These are phyloP conservation scores for Parambassis ranga DNA, from an alignment of 2,797 vertebrate genomes.

Conservation along the genomic window DNA sequence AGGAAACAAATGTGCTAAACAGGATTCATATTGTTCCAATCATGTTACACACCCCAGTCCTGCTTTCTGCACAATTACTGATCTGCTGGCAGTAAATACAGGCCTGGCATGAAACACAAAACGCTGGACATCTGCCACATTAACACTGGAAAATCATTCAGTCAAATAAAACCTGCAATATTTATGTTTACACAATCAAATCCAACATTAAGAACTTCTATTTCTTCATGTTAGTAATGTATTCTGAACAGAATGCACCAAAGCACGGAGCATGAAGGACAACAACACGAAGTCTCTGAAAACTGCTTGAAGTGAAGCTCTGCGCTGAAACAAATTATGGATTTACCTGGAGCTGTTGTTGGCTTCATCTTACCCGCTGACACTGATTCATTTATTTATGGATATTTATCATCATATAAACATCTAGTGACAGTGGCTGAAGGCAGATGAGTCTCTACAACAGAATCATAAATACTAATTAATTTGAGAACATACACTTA, in stretches of 20 bases:
- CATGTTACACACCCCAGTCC: conserved; percentile 16
- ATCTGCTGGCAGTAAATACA: conserved; percentile 9
- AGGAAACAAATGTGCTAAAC: background rate
- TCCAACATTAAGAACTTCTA: too few species aligned
- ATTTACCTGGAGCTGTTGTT: background rate
- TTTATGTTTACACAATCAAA: background rate
- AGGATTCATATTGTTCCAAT: conserved; percentile 30
- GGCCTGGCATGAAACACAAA: background rate
- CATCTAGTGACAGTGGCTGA: conserved; percentile 6
- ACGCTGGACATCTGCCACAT: background rate
- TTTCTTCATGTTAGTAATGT: too few species aligned
- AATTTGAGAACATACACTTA: conserved; percentile 4
- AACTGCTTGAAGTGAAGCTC: background rate
- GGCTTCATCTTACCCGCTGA: background rate
- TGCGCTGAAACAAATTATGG: background rate
- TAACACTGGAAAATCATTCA: conserved; percentile 9
- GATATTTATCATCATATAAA: conserved; percentile 29
- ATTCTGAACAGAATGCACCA: background rate
- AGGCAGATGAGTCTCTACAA: conserved; percentile 6
- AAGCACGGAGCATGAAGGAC: background rate
- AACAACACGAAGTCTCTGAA: background rate
- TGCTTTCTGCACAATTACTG: background rate
- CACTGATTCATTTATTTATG: background rate
- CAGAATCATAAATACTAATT: conserved; percentile 11
- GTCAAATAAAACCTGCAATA: background rate